A percentile compares a stretch with the other conserved stretches of the same genome.
Conservation (phyloP, 1,140 invertebrate species). For the Maniola jurtina region DNA sequence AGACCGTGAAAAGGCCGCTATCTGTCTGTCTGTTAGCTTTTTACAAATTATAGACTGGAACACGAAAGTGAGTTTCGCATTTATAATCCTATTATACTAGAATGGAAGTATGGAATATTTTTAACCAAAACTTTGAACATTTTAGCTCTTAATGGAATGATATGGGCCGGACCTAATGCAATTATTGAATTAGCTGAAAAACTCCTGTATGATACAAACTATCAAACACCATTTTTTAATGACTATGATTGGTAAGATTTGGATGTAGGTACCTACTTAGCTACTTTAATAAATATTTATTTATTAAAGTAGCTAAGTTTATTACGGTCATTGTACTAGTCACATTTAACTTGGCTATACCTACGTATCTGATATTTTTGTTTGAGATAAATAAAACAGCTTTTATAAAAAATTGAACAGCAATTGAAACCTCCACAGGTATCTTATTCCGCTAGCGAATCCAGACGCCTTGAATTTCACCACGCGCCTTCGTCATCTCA, state of each 20-base stretch:
- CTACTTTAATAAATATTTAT: too few relatives aligned
- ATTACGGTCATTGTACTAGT: too few relatives aligned
- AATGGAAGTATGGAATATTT: neutral
- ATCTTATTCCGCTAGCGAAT: conserved; percentile 61
- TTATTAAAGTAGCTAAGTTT: too few relatives aligned
- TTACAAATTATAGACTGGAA: too few relatives aligned
- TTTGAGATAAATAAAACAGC: too few relatives aligned
- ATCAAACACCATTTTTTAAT: conserved; percentile 69
- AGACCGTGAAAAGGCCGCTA: too few relatives aligned
- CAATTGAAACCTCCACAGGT: conserved; percentile 40
- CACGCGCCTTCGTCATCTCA: conserved; percentile 35
- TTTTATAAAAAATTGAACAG: too few relatives aligned
- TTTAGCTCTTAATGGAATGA: conserved; percentile 62
- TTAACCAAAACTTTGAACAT: conserved; percentile 2
- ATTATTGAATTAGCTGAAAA: conserved; percentile 60
- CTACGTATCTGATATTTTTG: too few relatives aligned
- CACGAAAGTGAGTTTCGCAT: neutral
- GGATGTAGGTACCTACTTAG: neutral
- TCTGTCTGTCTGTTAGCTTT: too few relatives aligned
- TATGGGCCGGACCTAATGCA: conserved; percentile 59
- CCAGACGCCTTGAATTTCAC: conserved; percentile 63
- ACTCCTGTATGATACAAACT: conserved; percentile 57
- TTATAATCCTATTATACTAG: neutral
- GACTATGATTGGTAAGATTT: conserved; percentile 65
- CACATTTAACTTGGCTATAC: too few relatives aligned